Evolutionary conservation across 1,140 invertebrate species (phyloP), one percentile per base, ranked within the genome.

Genomic region (Achatina immaculata): DNA sequence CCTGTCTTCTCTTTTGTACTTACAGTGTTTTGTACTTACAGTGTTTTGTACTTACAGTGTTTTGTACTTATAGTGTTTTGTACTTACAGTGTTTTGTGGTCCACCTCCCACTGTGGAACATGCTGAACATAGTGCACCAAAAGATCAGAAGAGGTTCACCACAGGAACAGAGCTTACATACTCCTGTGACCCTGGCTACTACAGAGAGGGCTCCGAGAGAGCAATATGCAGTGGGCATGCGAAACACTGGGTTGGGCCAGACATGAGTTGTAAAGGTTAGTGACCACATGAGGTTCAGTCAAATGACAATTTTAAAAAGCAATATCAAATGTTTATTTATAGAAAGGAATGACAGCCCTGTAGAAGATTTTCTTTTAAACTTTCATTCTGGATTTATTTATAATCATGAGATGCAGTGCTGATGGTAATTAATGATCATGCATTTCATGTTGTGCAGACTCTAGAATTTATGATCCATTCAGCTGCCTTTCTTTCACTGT

Each of bases 201-300:
- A 95, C 38, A 95, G 95, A 38, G 95, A 95, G 83, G 96, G 96
- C 0, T 95, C 96, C 88, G 94, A 94, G 9, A 93, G 94, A 71
- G 96, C 97, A 58, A 98, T 98, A 91, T 99, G 98, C 90, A 92
- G 98, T 62, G 95, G 95, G 0, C 36, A 77, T 45, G 92, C 94
- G 0, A 95, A 95, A 4, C 95, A 95, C 81, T 96, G 96, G 96
- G 97, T 96, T 87, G 97, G 97, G 24, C 98, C 98, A 0, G 96
- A 98, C 86, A 95, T 99, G 77, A 94, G 95, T 51, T 99, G 98
- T 87, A 95, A 97, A 93, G 96, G 97, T 95, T 92, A 95, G 94
- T 94, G 1, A 36, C 21, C 34, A 3, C 43, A 42, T 42, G 72
- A 77, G 42, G 6, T 77, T 77, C 80, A 81, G 76, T 28, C 73